Evolutionary conservation across 1,140 invertebrate species (phyloP).

Genomic region (Drosophila insularis): DNA sequence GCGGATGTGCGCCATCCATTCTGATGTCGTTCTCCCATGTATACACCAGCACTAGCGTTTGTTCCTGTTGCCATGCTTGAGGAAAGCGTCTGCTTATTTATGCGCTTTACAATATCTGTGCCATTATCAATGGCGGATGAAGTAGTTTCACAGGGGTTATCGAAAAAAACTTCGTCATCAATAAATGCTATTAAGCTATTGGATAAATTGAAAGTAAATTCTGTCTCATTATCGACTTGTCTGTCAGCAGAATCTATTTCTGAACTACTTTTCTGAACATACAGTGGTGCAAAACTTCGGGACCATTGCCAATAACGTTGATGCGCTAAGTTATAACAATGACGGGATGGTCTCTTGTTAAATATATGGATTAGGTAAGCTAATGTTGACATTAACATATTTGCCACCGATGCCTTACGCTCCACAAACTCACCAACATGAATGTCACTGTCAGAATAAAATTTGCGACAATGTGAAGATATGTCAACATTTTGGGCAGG

Average conservation of each 20-base stretch:
- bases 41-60: constrained; percentile 44
- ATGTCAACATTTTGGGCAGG: constrained; percentile 64
- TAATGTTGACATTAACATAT: constrained; percentile 85
- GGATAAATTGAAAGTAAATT: constrained; percentile 30
- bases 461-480: constrained; percentile 27
- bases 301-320: constrained; percentile 83
- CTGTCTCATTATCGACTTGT: constrained; percentile 26
- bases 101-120: constrained; percentile 23
- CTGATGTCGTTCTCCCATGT: constrained; percentile 60
- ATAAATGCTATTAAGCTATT: constrained; percentile 57
- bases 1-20: constrained; percentile 74
- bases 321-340: constrained; percentile 66
- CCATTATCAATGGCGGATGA: constrained; percentile 29
- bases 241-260: constrained; percentile 14
- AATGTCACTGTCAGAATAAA: constrained; percentile 59
- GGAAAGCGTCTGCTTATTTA: constrained; percentile 9
- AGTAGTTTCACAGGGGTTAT: constrained; percentile 54
- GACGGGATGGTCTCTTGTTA: constrained; percentile 83
- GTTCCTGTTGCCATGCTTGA: constrained; percentile 11
- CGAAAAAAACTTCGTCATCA: constrained; percentile 79
- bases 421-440: constrained; percentile 64
- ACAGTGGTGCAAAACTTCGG: constrained; percentile 84
- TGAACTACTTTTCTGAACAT: constrained; percentile 48
- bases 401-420: constrained; percentile 85
- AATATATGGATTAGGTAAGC: constrained; percentile 84